Percentiles rank a stretch among this genome's conserved stretches.
phyloP scores from a whole-genome alignment of 2,888 invertebrate genomes.

The Drosophila basisetae region DNA sequence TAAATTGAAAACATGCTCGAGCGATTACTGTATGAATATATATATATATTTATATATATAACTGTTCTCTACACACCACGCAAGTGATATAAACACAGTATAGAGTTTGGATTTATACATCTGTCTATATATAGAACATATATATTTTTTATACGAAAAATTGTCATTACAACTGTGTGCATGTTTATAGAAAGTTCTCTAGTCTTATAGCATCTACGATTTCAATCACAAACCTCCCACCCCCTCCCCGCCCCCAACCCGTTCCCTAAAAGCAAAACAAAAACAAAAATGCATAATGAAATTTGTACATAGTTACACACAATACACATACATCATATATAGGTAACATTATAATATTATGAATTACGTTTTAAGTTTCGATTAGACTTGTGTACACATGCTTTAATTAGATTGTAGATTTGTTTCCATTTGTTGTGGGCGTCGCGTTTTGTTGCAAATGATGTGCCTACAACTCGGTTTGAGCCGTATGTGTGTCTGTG shows the following conservation, averaged over 20 bases:
- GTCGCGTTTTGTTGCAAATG: constrained; percentile 75
- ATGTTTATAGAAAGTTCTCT: constrained; percentile 67
- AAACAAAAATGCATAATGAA: neutral
- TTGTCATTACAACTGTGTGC: constrained; percentile 63
- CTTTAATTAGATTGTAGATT: constrained; percentile 80
- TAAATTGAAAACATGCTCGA: neutral
- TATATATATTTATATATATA: constrained; percentile 1
- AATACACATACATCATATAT: constrained; percentile 39
- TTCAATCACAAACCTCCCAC: constrained; percentile 28
- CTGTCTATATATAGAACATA: constrained; percentile 32
- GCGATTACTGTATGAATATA: neutral
- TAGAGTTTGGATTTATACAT: constrained; percentile 49
- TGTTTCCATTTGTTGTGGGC: constrained; percentile 73
- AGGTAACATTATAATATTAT: constrained; percentile 35
- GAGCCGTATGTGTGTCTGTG: constrained; percentile 31
- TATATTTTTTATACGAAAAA: constrained; percentile 74
- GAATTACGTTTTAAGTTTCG: constrained; percentile 44
- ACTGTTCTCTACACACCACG: constrained; percentile 48
- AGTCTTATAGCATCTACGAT: constrained; percentile 64
- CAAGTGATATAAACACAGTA: constrained; percentile 67
- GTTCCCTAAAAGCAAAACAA: constrained; percentile 3
- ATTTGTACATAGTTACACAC: constrained; percentile 47
- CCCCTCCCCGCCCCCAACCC: neutral
- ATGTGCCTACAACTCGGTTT: constrained; percentile 75
- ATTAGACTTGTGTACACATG: constrained; percentile 69